Evolutionary conservation across 2,113 vertebrate genomes (phyloP), one percentile per base, ranked within the genome.

Genomic region (Trachemys scripta): DNA sequence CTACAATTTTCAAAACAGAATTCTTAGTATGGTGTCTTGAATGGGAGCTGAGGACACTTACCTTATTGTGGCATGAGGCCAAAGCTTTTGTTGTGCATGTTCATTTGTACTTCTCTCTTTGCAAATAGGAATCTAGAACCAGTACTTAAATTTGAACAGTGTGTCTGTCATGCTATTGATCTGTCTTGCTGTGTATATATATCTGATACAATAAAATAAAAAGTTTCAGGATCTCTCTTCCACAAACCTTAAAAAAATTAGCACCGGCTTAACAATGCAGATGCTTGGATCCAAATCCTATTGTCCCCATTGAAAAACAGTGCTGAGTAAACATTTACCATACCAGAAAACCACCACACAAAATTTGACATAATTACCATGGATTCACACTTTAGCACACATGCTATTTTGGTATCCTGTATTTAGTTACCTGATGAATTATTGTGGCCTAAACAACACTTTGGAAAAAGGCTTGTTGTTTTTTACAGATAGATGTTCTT

Each of bases 31-130:
- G 90, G 87, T 80, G 27, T 31, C 50, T 87, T 93, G 92, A 94
- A 42, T 90, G 84, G 90, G 80, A 97, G 84, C 14, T 80, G 90
- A 96, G 84, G 94, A 89, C 84, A 90, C 6, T 0, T 47, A 90
- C 57, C 5, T 42, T 29, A 85, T 53, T 92, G 49, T n/a, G 80
- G 85, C 90, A 80, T 82, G 59, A 56, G 90, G 47, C 85, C 88
- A 95, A 90, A 93, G 75, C 14, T 51, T 57, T 19, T 0, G 1
- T 80, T 89, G 50, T 81, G 59, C 88, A 81, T 93, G 8, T 75
- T 96, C 82, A 50, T n/a, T 89, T 45, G 3, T 83, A 69, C 84
- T 96, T 57, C 84, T 85, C 16, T 10, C 53, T 54, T 6, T 13
- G 25, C 90, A 85, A 91, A 94, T 65, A 87, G 87, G 42, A 93